Evolutionary conservation across 2,797 vertebrate species (phyloP).

Genomic region (Enteromius afrohamiltoni): DNA sequence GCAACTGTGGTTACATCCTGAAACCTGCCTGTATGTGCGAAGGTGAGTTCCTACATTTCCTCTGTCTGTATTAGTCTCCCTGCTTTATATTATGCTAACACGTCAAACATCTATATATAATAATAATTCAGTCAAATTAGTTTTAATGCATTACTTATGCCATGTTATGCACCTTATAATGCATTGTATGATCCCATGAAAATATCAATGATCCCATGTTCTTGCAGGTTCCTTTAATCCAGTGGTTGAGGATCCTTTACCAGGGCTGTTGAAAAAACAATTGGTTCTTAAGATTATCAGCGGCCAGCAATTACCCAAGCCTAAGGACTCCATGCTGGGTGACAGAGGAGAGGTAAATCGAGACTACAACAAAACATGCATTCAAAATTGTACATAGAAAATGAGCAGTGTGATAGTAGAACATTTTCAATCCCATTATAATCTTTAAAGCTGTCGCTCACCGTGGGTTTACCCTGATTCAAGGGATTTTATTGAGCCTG

Average conservation of each 20-base stretch:
- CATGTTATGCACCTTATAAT: too few species aligned
- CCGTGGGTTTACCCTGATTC: neutral
- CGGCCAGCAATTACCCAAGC: conserved; percentile 98
- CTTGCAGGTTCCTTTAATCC: conserved; percentile 89
- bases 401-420: neutral
- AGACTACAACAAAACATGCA: neutral
- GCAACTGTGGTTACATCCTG: conserved; percentile 93
- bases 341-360: conserved; percentile 93
- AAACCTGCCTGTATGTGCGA: conserved; percentile 94
- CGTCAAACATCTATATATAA: neutral
- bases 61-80: neutral
- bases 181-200: too few species aligned
- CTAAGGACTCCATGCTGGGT: conserved; percentile 95
- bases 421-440: neutral
- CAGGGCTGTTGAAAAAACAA: conserved; percentile 91
- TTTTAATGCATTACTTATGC: too few species aligned
- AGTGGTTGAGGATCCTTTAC: conserved; percentile 87
- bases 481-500: neutral
- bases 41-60: conserved; percentile 75
- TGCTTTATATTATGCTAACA: neutral
- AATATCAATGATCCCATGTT: neutral
- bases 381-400: neutral
- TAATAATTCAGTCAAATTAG: neutral
- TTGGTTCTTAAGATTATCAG: conserved; percentile 94
- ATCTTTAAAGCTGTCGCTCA: neutral